Base-by-base conservation (phyloP, 2,888 invertebrate genomes). In the Mactromeris polynyma region DNA sequence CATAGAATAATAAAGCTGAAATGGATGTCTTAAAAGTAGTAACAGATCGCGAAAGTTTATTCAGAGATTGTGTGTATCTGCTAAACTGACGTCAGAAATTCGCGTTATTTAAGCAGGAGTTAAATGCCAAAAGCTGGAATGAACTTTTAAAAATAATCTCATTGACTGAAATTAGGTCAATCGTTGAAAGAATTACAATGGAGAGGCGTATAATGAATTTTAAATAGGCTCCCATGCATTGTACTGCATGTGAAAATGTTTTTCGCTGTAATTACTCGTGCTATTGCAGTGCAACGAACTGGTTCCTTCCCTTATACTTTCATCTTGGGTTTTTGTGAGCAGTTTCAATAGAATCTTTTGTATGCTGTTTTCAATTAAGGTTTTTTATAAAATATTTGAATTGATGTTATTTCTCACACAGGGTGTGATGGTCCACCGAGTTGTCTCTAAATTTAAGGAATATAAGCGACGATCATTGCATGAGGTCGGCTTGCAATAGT, bases 1-100 rank as follows among this genome's bases (percentile, higher is more conserved):
- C 89, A 89, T 84, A 69, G 80, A 36, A 80, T 81, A 86, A 89
- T 89, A 86, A 89, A 86, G 77, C 80, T 7, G 17, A 83, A 86
- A 87, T 73, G 73, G 73, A 36, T 73, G 73, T 73, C 36, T 73
- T 36, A 2, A 33, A 73, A 73, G 58, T 4, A 64, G 26, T 21
- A 54, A n/a, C 21, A 54, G 21, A 54, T 4, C 19, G n/a, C 54
- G 6, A 21, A n/a, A 21, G 19, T 51, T 51, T 51, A 51, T 51
- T 51, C 19, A 19, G 21, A 14, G 51, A 21, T 21, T 54, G 54
- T 54, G 54, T 54, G 54, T 54, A 3, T 54, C n/a, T 54, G 54
- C 6, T 54, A 54, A 54, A 54, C 54, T 6, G 6, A 21, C 6
- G 54, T 2, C 54, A 54, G 54, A n/a, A 54, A 54, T 6, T 21